These are phyloP conservation scores for Ranitomeya imitator DNA, from an alignment of 2,113 vertebrate species.

Conservation along the genomic window DNA sequence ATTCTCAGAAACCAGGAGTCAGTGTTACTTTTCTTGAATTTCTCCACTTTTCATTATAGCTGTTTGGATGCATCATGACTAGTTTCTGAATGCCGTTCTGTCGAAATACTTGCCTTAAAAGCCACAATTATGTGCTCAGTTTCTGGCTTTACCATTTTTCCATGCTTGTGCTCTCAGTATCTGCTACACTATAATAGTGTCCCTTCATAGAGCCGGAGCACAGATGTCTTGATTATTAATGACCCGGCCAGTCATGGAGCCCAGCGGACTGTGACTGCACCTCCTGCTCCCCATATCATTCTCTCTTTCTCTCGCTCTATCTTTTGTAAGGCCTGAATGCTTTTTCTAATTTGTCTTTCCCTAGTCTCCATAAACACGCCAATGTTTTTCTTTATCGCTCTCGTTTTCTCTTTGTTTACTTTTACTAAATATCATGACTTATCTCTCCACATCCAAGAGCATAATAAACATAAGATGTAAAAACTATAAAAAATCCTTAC, in stretches of 20 bases:
- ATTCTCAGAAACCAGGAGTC: background rate
- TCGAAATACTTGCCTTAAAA: background rate
- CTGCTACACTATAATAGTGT: background rate
- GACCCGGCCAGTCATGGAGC: conserved; percentile 7
- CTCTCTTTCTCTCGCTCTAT: background rate
- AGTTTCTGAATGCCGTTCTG: background rate
- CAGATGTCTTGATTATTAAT: conserved; percentile 36
- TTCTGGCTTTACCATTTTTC: background rate
- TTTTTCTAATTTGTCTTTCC: conserved; percentile 11
- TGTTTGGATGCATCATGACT: background rate
- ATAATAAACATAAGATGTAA: too few relatives aligned
- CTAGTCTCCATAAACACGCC: background rate
- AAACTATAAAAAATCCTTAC: too few relatives aligned
- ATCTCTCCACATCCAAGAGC: too few relatives aligned
- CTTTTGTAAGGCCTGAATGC: background rate
- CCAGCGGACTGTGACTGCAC: conserved; percentile 24
- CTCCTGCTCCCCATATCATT: background rate
- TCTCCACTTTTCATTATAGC: background rate
- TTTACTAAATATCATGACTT: background rate
- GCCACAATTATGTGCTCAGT: background rate
- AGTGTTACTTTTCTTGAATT: background rate
- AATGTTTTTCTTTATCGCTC: background rate
- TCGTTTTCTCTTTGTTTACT: background rate
- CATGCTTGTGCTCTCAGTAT: background rate
- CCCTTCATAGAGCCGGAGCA: conserved; percentile 2